A percentile compares a stretch with the other conserved stretches of the same genome.
Conservation (phyloP, 2,888 invertebrate genomes). For the Lasioglossum vierecki region DNA sequence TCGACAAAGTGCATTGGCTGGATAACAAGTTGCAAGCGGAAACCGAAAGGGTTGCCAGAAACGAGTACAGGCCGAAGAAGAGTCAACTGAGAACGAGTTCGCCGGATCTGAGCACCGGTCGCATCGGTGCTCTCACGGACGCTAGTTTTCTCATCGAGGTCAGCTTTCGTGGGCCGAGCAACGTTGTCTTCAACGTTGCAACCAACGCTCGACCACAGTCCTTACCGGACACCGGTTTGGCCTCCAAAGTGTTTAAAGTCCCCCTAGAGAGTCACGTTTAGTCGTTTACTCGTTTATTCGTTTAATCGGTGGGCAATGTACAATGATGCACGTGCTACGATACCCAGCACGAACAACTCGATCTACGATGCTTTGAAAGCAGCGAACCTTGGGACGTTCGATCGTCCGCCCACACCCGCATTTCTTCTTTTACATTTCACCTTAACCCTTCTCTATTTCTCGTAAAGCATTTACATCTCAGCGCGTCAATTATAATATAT, state of each 20-base stretch:
- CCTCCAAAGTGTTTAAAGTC: constrained; percentile 85
- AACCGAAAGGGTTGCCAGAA: constrained; percentile 83
- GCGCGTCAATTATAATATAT: constrained; percentile 76
- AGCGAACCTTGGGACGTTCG: not conserved
- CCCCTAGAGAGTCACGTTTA: constrained; percentile 87
- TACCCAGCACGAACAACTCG: not conserved
- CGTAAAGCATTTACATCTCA: constrained; percentile 55
- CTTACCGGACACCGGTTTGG: constrained; percentile 84
- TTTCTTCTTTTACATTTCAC: not conserved
- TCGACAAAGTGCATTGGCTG: constrained; percentile 87
- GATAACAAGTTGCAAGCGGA: constrained; percentile 85
- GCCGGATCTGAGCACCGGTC: constrained; percentile 85
- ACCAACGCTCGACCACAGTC: constrained; percentile 85
- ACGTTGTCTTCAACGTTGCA: constrained; percentile 84
- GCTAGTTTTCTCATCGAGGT: constrained; percentile 85
- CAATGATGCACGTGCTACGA: not conserved
- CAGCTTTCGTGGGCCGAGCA: constrained; percentile 85
- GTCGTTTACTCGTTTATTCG: not conserved
- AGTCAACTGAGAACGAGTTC: constrained; percentile 87
- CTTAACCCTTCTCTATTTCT: constrained; percentile 3
- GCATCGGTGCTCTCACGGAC: constrained; percentile 77
- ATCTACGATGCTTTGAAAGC: not conserved
- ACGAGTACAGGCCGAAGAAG: constrained; percentile 85
- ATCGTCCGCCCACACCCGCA: not conserved
- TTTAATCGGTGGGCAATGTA: not conserved